Conservation (phyloP, 2,113 vertebrate species). For the Macaca nemestrina region DNA sequence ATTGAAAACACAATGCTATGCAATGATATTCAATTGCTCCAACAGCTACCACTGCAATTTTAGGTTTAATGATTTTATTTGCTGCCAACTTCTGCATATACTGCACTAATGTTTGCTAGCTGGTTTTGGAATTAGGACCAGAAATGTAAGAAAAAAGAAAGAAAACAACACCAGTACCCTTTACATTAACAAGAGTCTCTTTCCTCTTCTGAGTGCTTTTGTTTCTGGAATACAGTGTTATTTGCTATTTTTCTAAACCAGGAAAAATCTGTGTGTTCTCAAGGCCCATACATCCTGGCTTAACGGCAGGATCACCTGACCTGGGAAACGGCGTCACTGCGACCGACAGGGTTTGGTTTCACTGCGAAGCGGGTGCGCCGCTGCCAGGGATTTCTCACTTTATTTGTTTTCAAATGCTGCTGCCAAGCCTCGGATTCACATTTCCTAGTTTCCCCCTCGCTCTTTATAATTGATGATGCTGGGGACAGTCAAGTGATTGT, state of each 20-base stretch:
- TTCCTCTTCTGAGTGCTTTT: conserved; percentile 43
- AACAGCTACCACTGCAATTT: background rate
- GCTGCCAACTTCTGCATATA: background rate
- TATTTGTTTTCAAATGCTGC: background rate
- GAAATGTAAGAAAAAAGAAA: conserved; percentile 5
- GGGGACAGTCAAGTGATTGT: background rate
- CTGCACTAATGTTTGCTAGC: background rate
- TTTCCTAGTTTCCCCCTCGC: background rate
- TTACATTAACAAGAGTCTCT: conserved; percentile 21
- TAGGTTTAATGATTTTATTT: conserved; percentile 34
- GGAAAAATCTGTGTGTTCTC: conserved; percentile 45
- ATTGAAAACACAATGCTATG: conserved; percentile 37
- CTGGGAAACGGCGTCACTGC: conserved; percentile 2
- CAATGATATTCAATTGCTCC: background rate
- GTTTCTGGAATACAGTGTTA: background rate
- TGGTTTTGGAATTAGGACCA: background rate
- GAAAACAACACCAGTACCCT: background rate
- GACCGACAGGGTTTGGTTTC: conserved; percentile 3
- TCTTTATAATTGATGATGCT: background rate
- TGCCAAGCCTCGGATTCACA: background rate
- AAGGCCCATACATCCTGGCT: background rate
- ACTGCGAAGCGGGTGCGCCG: background rate
- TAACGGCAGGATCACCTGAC: background rate
- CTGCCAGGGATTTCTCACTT: background rate
- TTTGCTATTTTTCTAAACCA: conserved; percentile 4